These are phyloP conservation scores for Phoeniculus purpureus DNA, from an alignment of 2,797 vertebrate genomes.

Conservation along the genomic window DNA sequence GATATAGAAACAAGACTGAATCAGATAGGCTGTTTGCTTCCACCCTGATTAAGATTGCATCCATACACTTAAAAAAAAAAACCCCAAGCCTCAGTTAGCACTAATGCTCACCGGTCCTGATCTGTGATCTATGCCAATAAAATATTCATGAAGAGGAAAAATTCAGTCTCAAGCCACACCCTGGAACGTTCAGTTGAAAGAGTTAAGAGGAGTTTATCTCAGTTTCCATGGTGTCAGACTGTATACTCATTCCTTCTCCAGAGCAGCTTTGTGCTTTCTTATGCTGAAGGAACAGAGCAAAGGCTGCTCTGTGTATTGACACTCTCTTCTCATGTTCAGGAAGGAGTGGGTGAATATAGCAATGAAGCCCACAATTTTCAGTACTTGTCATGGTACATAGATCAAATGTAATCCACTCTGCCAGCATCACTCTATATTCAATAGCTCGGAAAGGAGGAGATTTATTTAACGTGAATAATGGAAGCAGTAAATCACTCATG, in stretches of 20 bases:
- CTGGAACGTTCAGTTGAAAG: not conserved
- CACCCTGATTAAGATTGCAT: constrained; percentile 7
- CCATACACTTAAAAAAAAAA: not conserved
- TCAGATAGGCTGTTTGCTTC: constrained; percentile 1
- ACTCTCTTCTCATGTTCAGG: constrained; percentile 60
- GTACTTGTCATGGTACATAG: constrained; percentile 70
- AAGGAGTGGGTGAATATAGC: constrained; percentile 67
- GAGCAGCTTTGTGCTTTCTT: constrained; percentile 52
- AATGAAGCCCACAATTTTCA: constrained; percentile 72
- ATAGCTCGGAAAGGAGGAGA: constrained; percentile 62
- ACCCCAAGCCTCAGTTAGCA: accelerated
- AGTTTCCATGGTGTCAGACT: constrained; percentile 71
- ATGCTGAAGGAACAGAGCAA: constrained; percentile 60
- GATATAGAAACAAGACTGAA: constrained; percentile 14
- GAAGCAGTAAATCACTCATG: constrained; percentile 64
- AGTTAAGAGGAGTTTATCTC: constrained; percentile 59
- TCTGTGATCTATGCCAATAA: constrained; percentile 23
- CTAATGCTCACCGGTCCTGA: not conserved
- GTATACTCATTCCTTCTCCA: constrained; percentile 31
- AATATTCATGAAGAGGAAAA: constrained; percentile 17
- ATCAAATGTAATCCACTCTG: constrained; percentile 65
- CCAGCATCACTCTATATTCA: constrained; percentile 60
- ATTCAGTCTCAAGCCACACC: constrained; percentile 20
- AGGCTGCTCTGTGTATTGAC: constrained; percentile 70
- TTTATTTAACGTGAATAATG: constrained; percentile 64